Percentiles rank a stretch among this genome's conserved stretches.
These are phyloP conservation scores for Drosophila kanapiae DNA, from an alignment of 1,140 invertebrate genomes.

Conservation along the genomic window DNA sequence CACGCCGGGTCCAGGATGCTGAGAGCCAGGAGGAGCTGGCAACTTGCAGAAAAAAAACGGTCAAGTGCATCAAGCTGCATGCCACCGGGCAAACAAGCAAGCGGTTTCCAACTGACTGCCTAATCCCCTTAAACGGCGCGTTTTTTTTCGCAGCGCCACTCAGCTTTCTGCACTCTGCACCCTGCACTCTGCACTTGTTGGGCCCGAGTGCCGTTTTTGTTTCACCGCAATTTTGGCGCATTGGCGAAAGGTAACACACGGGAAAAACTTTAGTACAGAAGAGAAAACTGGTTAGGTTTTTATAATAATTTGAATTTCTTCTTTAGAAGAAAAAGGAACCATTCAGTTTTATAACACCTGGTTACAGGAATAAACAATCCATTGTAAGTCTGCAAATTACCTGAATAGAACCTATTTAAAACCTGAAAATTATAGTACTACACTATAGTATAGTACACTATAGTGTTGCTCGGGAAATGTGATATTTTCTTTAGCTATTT, in stretches of 20 bases:
- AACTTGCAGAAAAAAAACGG: constrained; percentile 61
- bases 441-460: no score
- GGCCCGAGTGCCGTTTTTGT: constrained; percentile 72
- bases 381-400: no score
- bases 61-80: constrained; percentile 81
- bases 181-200: constrained; percentile 57
- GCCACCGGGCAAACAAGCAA: constrained; percentile 78
- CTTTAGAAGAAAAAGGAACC: no score
- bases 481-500: no score
- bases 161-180: constrained; percentile 45
- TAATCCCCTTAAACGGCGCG: constrained; percentile 80
- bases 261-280: not conserved
- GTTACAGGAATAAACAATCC: no score
- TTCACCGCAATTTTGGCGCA: constrained; percentile 78
- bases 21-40: not conserved
- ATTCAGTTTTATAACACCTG: no score
- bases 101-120: constrained; percentile 81
- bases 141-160: constrained; percentile 55
- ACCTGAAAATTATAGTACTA: no score
- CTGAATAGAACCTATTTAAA: no score
- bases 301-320: not conserved
- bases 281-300: not conserved
- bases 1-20: constrained; percentile 36
- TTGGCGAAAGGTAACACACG: constrained; percentile 66
- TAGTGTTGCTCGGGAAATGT: no score